These are phyloP conservation scores for Polypterus bichir DNA, from an alignment of 2,113 vertebrate genomes.

Conservation along the genomic window DNA sequence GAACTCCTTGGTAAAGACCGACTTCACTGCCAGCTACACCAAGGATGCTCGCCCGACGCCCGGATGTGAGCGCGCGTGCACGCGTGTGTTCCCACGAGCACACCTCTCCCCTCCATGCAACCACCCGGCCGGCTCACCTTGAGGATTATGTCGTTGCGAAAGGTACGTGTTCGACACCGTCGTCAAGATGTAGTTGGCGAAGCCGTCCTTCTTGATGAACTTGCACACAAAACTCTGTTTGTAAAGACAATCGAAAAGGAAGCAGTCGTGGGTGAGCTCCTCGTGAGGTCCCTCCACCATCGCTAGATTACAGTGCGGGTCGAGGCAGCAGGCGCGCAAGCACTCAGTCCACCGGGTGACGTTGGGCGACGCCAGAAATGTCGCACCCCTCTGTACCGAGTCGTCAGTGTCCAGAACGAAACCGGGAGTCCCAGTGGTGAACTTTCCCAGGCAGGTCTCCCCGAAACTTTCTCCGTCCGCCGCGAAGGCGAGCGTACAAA, in stretches of 20 bases:
- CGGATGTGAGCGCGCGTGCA: too few species aligned
- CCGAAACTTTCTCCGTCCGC: constrained; percentile 14
- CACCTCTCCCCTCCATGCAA: too few species aligned
- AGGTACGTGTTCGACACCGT: constrained; percentile 49
- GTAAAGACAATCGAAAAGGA: constrained; percentile 78
- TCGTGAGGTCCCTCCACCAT: constrained; percentile 50
- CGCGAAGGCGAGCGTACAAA: not conserved
- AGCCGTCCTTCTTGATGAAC: constrained; percentile 66
- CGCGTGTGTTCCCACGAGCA: too few species aligned
- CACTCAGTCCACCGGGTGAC: constrained; percentile 52
- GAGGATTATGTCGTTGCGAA: not conserved
- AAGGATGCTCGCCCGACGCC: too few species aligned
- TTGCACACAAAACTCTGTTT: constrained; percentile 72
- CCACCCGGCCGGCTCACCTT: too few species aligned
- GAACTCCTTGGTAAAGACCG: too few species aligned
- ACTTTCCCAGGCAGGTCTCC: constrained; percentile 45
- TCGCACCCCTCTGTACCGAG: constrained; percentile 73
- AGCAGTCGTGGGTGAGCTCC: constrained; percentile 50
- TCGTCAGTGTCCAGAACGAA: constrained; percentile 72
- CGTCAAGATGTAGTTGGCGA: constrained; percentile 53
- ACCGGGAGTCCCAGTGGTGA: constrained; percentile 46
- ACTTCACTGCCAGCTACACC: too few species aligned
- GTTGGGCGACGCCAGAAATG: constrained; percentile 57
- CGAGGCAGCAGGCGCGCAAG: constrained; percentile 64
- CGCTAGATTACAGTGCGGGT: constrained; percentile 66